Percentiles rank a stretch among this genome's conserved stretches.
phyloP scores from a whole-genome alignment of 1,140 invertebrate genomes.

The Choristoneura fumiferana region DNA sequence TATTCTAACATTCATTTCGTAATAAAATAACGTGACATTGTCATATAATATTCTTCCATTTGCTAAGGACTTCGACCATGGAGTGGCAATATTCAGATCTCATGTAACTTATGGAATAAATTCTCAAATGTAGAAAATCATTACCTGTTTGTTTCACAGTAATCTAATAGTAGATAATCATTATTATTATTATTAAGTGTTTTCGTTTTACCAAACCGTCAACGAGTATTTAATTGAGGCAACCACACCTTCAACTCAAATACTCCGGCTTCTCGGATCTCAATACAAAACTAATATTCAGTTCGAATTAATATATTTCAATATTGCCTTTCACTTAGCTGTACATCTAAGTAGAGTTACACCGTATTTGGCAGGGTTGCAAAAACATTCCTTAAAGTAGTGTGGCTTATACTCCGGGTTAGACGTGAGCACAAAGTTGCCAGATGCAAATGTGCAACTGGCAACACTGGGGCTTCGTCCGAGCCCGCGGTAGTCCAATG shows the following conservation, averaged over 20 bases:
- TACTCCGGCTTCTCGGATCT: too few relatives aligned
- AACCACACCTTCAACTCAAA: too few relatives aligned
- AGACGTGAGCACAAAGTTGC: not conserved
- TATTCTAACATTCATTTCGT: slow-evolving; percentile 15
- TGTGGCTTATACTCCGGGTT: not conserved
- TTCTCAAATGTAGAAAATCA: too few relatives aligned
- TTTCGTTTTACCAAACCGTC: too few relatives aligned
- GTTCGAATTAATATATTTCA: slow-evolving; percentile 7
- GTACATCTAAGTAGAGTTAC: slow-evolving; percentile 5
- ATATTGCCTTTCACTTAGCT: slow-evolving; percentile 4
- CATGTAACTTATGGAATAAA: too few relatives aligned
- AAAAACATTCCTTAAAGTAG: slow-evolving; percentile 4
- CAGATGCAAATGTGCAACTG: slow-evolving; percentile 26
- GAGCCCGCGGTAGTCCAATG: not conserved
- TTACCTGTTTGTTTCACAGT: too few relatives aligned
- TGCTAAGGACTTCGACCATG: too few relatives aligned
- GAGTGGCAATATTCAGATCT: too few relatives aligned
- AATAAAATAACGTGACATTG: slow-evolving; percentile 7
- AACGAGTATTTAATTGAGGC: too few relatives aligned
- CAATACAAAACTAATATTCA: not conserved
- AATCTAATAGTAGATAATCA: too few relatives aligned
- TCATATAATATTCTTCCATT: too few relatives aligned
- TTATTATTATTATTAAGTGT: too few relatives aligned
- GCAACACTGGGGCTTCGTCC: not conserved
- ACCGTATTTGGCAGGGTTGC: slow-evolving; percentile 15